phyloP scores from a whole-genome alignment of 1,140 invertebrate genomes.

The Arion vulgaris region DNA sequence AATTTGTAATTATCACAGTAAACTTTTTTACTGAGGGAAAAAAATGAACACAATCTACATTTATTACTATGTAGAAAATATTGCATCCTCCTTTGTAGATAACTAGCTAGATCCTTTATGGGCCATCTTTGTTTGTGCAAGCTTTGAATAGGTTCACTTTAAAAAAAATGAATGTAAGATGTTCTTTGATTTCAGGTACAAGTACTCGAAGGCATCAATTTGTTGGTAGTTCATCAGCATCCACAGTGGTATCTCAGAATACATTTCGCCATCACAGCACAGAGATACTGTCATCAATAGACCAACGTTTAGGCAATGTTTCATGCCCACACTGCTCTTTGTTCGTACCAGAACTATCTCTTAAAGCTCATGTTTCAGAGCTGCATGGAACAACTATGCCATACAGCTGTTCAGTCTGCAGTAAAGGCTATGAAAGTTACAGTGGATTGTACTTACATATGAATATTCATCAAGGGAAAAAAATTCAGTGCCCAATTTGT shows the following conservation, averaged over 20 bases:
- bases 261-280: neutral
- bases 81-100: too few species aligned
- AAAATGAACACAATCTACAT: too few species aligned
- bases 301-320: neutral
- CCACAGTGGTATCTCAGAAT: neutral
- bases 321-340: neutral
- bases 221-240: neutral
- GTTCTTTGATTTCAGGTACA: neutral
- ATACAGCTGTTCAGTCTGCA: neutral
- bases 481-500: conserved; percentile 2
- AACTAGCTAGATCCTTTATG: too few species aligned
- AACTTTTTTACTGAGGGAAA: too few species aligned
- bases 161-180: neutral
- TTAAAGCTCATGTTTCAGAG: conserved; percentile 14
- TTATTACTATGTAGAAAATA: too few species aligned
- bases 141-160: neutral
- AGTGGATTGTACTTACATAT: neutral
- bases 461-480: conserved; percentile 22
- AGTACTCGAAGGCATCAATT: neutral
- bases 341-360: neutral
- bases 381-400: conserved; percentile 14
- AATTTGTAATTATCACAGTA: too few species aligned
- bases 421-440: neutral
- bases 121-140: neutral
- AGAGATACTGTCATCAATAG: neutral